Base-by-base conservation (phyloP, 1,140 invertebrate genomes). In the Ostrea denselamellosa region DNA sequence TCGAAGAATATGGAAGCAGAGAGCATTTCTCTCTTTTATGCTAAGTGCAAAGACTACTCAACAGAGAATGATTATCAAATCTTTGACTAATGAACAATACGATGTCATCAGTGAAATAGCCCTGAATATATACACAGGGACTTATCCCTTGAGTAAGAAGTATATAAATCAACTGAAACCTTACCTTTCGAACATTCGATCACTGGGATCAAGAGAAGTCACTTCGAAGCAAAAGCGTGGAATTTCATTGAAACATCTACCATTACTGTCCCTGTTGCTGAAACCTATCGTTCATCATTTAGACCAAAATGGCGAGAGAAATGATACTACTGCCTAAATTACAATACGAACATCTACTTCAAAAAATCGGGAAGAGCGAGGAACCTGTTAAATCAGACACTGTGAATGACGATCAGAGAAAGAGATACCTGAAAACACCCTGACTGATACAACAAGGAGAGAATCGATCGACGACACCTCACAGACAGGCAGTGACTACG, bases 251-350 rank as follows among this genome's bases (percentile, higher is more conserved):
- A 84, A 86, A 53, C 28, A 65, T 54, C 34, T 34, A 25, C 71
- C 25, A n/a, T 58, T 86, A 71, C 81, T 89, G 52, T 84, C 85
- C 51, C 51, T 84, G 34, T 71, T 89, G 17, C n/a, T 88, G 22
- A 88, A 88, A 51, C 87, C 87, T 7, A 56, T 77, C 19, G 58
- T 89, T 83, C 82, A 85, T 52, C 77, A 82, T 17, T 44, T 87
- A 81, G 81, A 87, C 77, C 34, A 83, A 85, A 71, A 89, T 86
- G 88, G 34, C 88, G 22, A 65, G 62, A 56, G 88, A 89, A 86
- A 56, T 89, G 56, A 89, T 89, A 54, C 58, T 89, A 71, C 34
- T 89, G 19, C 83, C 88, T 22, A 89, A 89, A 82, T 51, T 85
- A 65, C 87, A 86, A 65, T 89, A 87, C 83, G 88, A 89, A 68